phyloP scores from a whole-genome alignment of 2,888 invertebrate genomes.

The Platypus cylindrus region DNA sequence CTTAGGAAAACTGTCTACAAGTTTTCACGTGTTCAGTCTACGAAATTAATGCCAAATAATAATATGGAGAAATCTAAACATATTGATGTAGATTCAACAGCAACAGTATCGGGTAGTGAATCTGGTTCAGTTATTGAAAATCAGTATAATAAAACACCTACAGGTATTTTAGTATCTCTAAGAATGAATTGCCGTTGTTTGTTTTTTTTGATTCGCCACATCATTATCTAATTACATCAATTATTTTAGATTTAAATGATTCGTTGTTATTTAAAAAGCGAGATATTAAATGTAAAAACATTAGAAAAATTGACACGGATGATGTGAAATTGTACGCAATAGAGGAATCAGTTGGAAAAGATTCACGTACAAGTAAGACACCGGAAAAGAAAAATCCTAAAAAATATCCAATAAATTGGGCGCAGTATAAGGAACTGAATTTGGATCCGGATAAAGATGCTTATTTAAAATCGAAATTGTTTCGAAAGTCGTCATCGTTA shows the following conservation, averaged over 20 bases:
- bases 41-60: too few relatives aligned
- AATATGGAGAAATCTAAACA: too few relatives aligned
- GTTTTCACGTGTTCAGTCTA: too few relatives aligned
- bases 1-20: too few relatives aligned
- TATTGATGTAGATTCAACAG: too few relatives aligned
- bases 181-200: too few relatives aligned
- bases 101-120: too few relatives aligned
- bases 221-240: too few relatives aligned
- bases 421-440: conserved; percentile 19
- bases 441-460: conserved; percentile 15
- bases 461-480: conserved; percentile 17
- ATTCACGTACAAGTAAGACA: background rate
- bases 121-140: too few relatives aligned
- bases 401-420: conserved; percentile 24
- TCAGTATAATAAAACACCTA: conserved; percentile 3
- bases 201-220: too few relatives aligned
- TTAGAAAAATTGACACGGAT: too few relatives aligned
- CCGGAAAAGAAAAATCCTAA: conserved; percentile 5
- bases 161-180: too few relatives aligned
- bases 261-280: conserved; percentile 18
- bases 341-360: conserved; percentile 10
- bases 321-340: conserved; percentile 10
- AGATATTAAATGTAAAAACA: conserved; percentile 23
- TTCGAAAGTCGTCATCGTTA: conserved; percentile 10
- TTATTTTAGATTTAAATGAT: conserved; percentile 9